Evolutionary conservation across 1,140 invertebrate species (phyloP), one percentile per base, ranked within the genome.

Genomic region (Anastrepha obliqua): DNA sequence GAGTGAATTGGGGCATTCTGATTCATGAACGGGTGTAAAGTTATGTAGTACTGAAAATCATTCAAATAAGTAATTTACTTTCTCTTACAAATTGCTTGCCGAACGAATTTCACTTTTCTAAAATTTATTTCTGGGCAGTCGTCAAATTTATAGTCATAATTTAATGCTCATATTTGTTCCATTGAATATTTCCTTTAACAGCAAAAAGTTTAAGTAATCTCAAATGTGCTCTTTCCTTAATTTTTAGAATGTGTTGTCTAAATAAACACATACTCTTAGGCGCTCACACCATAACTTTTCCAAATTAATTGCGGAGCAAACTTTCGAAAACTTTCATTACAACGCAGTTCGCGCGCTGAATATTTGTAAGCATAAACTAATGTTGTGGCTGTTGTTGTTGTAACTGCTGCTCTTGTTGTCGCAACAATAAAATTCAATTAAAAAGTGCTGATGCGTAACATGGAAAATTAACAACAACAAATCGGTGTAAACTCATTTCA

Each of bases 361-460:
- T 67, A 42, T 20, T 29, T 29, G 29, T 29, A 29, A 29, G 29
- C 2, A 2, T 55, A 44, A 74, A 74, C 13, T 67, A 29, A 39
- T 67, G 64, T 67, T 67, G 64, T 67, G 29, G 64, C 64, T 74
- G 44, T 74, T 42, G 29, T 29, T 29, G 29, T 29, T 29, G 29
- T 29, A 29, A 29, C 29, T 29, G 29, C 29, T 29, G 29, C 29
- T 29, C 29, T n/a, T 74, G 39, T 47, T 17, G 42, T 74, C 67
- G 42, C 67, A 74, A 15, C 81, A 85, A 85, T 85, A 85, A 89
- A 90, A 92, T 92, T 92, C 91, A 92, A 92, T 92, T 92, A 92
- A 90, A 92, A 92, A 92, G 87, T 90, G 91, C 90, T 91, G 91
- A 91, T 78, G 85, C 85, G 60, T 86, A 64, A 86, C 85, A 65